A percentile compares a stretch with the other conserved stretches of the same genome.
Evolutionary conservation across 2,888 invertebrate genomes (phyloP).

Genomic region (Eupithecia pulchellata): DNA sequence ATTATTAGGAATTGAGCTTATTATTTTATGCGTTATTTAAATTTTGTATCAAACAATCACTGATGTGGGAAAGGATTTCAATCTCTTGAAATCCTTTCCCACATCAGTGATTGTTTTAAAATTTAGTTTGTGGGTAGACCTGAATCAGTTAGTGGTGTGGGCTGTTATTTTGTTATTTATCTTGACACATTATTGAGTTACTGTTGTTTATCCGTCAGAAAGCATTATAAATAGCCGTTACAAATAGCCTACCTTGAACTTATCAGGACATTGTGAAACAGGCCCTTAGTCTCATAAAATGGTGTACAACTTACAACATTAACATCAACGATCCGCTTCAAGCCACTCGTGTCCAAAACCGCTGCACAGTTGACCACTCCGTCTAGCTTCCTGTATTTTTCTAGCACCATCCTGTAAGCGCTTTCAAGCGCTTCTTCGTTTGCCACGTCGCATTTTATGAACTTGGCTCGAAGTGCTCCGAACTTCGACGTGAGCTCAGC

Average conservation of each 20-base stretch:
- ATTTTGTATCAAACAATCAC: background rate
- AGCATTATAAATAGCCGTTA: no score
- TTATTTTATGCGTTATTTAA: background rate
- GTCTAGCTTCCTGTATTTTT: constrained; percentile 73
- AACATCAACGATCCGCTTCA: constrained; percentile 68
- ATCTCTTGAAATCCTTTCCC: background rate
- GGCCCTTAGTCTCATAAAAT: background rate
- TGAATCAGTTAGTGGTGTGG: background rate
- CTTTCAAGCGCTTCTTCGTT: constrained; percentile 62
- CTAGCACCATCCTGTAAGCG: constrained; percentile 68
- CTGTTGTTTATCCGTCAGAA: no score
- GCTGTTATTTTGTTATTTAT: no score
- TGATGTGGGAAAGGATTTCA: background rate
- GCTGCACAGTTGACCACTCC: constrained; percentile 75
- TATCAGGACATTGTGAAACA: no score
- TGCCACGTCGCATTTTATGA: constrained; percentile 76
- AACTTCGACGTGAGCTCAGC: constrained; percentile 67
- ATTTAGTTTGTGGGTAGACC: background rate
- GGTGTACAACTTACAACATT: constrained; percentile 63
- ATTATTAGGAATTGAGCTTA: background rate
- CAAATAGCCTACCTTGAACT: no score
- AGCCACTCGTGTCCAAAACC: constrained; percentile 54
- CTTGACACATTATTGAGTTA: no score
- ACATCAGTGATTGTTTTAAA: background rate
- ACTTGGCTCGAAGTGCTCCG: constrained; percentile 75